A percentile compares a stretch with the other conserved stretches of the same genome.
Evolutionary conservation across 2,797 vertebrate species (phyloP).

Genomic region (Forpus xanthops): DNA sequence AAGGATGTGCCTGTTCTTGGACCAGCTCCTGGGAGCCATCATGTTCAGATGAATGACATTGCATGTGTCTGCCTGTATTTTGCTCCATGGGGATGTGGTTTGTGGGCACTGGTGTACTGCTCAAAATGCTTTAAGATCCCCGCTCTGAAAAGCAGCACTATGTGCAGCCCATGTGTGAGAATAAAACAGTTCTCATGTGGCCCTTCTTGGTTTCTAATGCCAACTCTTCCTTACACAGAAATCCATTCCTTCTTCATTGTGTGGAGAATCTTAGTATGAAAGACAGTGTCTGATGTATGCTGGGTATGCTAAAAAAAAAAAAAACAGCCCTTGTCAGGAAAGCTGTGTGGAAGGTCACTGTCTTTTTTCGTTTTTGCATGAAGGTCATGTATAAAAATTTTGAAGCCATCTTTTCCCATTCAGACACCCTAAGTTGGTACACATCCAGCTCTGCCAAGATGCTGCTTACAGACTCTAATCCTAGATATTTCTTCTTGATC

Average conservation of each 20-base stretch:
- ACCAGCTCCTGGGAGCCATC: not conserved
- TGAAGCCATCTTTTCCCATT: not conserved
- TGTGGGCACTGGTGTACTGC: not conserved
- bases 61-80: not conserved
- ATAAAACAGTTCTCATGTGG: not conserved
- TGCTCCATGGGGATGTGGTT: not conserved
- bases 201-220: not conserved
- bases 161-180: not conserved
- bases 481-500: not conserved
- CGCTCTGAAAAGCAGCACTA: not conserved
- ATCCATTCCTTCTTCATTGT: not conserved
- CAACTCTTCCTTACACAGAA: not conserved
- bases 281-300: not conserved
- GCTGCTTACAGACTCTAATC: not conserved
- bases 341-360: not conserved
- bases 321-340: not conserved
- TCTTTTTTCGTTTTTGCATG: not conserved
- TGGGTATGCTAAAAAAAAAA: not conserved
- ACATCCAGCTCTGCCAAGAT: not conserved
- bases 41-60: not conserved
- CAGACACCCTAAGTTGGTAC: not conserved
- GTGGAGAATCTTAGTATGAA: not conserved
- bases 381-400: not conserved
- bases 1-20: accelerated
- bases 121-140: not conserved